Percentiles rank a stretch among this genome's conserved stretches.
phyloP scores from a whole-genome alignment of 2,888 invertebrate species.

The Ashinkailepas kermadecensis region DNA sequence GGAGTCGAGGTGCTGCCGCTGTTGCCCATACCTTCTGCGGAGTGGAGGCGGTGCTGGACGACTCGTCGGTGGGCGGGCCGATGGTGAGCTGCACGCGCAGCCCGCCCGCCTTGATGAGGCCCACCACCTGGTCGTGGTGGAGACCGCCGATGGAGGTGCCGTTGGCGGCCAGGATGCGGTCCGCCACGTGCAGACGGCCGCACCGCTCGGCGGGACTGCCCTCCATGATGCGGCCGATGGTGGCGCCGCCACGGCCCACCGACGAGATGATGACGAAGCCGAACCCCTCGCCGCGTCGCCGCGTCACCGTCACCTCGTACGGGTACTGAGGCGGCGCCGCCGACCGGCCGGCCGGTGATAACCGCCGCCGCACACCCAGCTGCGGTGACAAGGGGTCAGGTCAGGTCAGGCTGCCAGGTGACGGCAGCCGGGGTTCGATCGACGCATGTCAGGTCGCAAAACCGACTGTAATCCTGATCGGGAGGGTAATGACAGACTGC shows the following conservation, averaged over 20 bases:
- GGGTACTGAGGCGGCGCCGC: slow-evolving; percentile 45
- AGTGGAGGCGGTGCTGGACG: slow-evolving; percentile 9
- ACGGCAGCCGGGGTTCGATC: no score
- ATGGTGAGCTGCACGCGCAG: slow-evolving; percentile 80
- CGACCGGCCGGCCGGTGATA: not conserved
- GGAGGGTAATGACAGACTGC: no score
- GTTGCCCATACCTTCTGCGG: not conserved
- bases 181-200: slow-evolving; percentile 81
- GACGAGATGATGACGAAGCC: slow-evolving; percentile 98
- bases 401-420: no score
- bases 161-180: slow-evolving; percentile 93
- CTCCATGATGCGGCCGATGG: slow-evolving; percentile 87
- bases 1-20: no score
- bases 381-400: not conserved
- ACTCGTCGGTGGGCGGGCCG: slow-evolving; percentile 38
- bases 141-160: slow-evolving; percentile 81
- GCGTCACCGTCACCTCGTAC: slow-evolving; percentile 83
- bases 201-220: slow-evolving; percentile 93
- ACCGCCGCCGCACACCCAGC: not conserved
- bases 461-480: no score
- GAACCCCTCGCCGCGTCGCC: slow-evolving; percentile 91
- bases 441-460: no score
- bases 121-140: slow-evolving; percentile 93
- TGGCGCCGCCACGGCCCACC: slow-evolving; percentile 77
- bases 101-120: slow-evolving; percentile 93